Evolutionary conservation across 2,888 invertebrate species (phyloP), one percentile per base, ranked within the genome.

Genomic region (Hydroisotoma schaefferi): DNA sequence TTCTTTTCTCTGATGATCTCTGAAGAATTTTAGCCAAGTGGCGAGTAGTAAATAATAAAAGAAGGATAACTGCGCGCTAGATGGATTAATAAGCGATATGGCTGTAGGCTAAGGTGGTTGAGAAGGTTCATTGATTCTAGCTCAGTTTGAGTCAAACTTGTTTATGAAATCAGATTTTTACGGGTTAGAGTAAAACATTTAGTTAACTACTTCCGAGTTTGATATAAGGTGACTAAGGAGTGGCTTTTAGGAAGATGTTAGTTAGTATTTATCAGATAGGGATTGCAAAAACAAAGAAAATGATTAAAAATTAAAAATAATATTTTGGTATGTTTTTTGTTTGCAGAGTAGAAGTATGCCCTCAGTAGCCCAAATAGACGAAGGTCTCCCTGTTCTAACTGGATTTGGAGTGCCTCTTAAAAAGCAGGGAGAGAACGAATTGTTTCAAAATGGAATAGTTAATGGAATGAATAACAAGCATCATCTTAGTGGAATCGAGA

Each of bases 371-470:
- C 68, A 70, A 49, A 67, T 67, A 55, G 68, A 68, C 57, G 70
- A 70, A 33, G 65, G 63, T 55, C 67, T 68, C 61, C 70, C 70
- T 26, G 65, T 71, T 55, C 63, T 71, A 27, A 69, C 67, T n/a
- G 59, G 63, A 40, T 71, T 57, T 43, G 43, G 61, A 12, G 52
- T 59, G 23, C 60, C 67, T 29, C 62, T 59, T 56, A 71, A 70
- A 52, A 69, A 68, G 51, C 55, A 57, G 44, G 59, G 49, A 56
- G 67, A 68, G 48, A 70, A 70, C 15, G 66, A 68, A 27, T 60
- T 57, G 6, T 70, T 70, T 59, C 68, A 68, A 54, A 70, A 68
- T 57, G 68, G 65, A 43, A 66, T 70, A 52, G 63, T 60, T 43
- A 69, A 69, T 46, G 62, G 62, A 18, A 29, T 53, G 44, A 63